phyloP scores from a whole-genome alignment of 2,113 vertebrate genomes.

The Tachuris rubrigastra region DNA sequence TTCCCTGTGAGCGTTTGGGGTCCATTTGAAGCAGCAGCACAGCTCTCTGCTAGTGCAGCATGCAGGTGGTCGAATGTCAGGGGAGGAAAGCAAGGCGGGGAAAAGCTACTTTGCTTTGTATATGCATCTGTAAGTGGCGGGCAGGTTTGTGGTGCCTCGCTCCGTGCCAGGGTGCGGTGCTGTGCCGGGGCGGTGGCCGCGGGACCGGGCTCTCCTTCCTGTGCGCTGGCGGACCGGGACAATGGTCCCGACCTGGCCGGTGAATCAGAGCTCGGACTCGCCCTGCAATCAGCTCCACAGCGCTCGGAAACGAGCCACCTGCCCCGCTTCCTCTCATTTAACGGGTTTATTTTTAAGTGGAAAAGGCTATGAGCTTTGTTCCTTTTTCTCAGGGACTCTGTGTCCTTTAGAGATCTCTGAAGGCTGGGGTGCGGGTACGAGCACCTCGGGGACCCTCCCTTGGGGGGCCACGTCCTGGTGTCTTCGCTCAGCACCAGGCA shows the following conservation, averaged over 20 bases:
- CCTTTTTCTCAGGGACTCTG: neutral
- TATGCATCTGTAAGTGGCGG: accelerated
- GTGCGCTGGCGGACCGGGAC: neutral
- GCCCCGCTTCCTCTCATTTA: conserved; percentile 20
- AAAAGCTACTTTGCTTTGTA: neutral
- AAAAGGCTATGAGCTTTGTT: conserved; percentile 11
- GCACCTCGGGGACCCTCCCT: neutral
- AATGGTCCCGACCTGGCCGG: neutral
- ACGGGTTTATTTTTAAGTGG: conserved; percentile 7
- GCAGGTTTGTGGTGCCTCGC: accelerated
- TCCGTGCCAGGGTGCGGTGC: accelerated
- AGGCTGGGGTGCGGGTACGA: neutral
- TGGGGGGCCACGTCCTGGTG: neutral
- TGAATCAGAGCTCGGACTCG: neutral
- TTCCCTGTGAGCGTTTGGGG: neutral
- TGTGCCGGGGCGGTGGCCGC: neutral
- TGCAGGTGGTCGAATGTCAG: neutral
- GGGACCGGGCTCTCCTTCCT: neutral
- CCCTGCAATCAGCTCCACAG: neutral
- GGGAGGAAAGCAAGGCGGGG: neutral
- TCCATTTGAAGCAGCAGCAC: neutral
- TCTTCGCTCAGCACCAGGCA: neutral
- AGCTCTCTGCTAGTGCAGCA: accelerated
- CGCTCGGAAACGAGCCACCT: neutral
- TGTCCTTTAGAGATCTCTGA: neutral